These are phyloP conservation scores for Brachypalpus laphriformis DNA, from an alignment of 2,888 invertebrate species.

Conservation along the genomic window DNA sequence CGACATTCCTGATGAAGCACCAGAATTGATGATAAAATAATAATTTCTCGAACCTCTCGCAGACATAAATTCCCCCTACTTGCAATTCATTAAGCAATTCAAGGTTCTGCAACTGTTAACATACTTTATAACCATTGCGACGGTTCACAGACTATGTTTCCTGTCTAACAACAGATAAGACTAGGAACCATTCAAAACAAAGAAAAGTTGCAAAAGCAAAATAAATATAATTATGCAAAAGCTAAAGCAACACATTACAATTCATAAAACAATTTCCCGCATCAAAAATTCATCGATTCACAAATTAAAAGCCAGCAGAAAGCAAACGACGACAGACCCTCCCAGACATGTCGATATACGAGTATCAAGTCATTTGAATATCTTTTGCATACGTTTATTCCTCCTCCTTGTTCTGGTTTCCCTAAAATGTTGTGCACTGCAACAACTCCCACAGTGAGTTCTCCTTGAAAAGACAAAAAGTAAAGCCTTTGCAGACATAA, in stretches of 20 bases:
- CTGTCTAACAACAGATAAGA: neutral
- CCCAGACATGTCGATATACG: slow-evolving; percentile 2
- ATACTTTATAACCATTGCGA: neutral
- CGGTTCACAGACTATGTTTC: neutral
- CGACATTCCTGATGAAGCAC: no score
- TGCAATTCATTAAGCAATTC: neutral
- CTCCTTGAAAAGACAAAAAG: neutral
- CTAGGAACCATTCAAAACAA: no score
- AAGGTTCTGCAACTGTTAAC: neutral
- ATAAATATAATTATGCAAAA: slow-evolving; percentile 9
- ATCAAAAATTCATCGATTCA: slow-evolving; percentile 57
- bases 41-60: no score
- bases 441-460: slow-evolving; percentile 6
- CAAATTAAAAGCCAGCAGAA: slow-evolving; percentile 37
- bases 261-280: slow-evolving; percentile 48
- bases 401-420: neutral
- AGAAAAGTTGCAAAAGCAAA: neutral
- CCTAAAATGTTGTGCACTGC: neutral
- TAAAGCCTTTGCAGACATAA: neutral
- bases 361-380: slow-evolving; percentile 17
- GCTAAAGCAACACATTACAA: slow-evolving; percentile 2
- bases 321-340: neutral
- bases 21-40: no score
- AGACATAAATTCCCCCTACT: no score
- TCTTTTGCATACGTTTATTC: slow-evolving; percentile 11